These are phyloP conservation scores for Drosophila ananassae DNA, from an alignment of 1,140 invertebrate genomes.

Conservation along the genomic window DNA sequence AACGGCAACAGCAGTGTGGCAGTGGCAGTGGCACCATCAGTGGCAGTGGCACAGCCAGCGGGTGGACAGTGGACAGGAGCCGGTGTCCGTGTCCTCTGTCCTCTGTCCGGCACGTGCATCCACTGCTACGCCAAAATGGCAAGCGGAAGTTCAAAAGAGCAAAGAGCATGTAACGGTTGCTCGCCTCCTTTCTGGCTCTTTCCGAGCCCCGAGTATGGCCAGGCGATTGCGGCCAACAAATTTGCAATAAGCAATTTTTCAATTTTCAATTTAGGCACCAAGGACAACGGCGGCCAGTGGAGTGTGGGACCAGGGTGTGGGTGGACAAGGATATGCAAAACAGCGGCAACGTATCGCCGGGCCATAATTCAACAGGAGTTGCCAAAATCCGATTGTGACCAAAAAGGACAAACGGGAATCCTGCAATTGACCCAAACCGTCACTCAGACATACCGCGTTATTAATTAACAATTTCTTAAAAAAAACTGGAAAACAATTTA, in stretches of 20 bases:
- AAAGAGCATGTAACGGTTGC: constrained; percentile 72
- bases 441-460: neutral
- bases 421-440: constrained; percentile 4
- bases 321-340: constrained; percentile 65
- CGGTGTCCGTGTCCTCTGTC: constrained; percentile 10
- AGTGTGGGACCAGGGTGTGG: constrained; percentile 10
- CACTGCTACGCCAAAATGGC: constrained; percentile 57
- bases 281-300: constrained; percentile 29
- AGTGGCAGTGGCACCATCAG: constrained; percentile 31
- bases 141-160: constrained; percentile 76
- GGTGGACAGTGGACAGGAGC: constrained; percentile 41
- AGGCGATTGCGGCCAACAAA: constrained; percentile 79
- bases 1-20: constrained; percentile 38
- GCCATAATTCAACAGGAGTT: constrained; percentile 45
- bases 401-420: constrained; percentile 36
- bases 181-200: constrained; percentile 15
- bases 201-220: constrained; percentile 38
- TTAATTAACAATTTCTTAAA: neutral
- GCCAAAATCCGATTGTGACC: constrained; percentile 29
- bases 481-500: neutral
- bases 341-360: constrained; percentile 45
- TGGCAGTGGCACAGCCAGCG: constrained; percentile 28
- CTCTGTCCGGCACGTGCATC: constrained; percentile 65
- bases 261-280: constrained; percentile 79
- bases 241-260: constrained; percentile 81